phyloP scores from a whole-genome alignment of 2,113 vertebrate genomes.

The Anseranas semipalmata region DNA sequence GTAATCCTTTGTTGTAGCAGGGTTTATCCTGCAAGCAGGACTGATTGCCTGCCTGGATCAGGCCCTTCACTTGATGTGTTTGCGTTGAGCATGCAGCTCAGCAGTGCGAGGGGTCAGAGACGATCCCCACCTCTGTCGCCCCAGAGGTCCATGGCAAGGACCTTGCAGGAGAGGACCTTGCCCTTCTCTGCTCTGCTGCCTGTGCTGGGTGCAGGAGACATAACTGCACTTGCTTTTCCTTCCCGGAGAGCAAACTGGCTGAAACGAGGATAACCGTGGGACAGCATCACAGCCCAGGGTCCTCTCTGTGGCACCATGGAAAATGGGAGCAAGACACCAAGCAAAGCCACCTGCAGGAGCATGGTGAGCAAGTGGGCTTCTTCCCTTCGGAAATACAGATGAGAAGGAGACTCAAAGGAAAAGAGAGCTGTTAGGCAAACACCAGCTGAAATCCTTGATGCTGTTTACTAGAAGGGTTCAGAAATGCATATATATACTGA shows the following conservation, averaged over 20 bases:
- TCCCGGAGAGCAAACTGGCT: not conserved
- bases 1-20: not conserved
- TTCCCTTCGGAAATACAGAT: not conserved
- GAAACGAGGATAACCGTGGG: not conserved
- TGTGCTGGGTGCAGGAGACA: not conserved
- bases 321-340: not conserved
- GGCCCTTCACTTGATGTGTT: not conserved
- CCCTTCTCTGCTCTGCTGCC: not conserved
- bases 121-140: not conserved
- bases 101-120: not conserved
- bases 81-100: not conserved
- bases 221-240: not conserved
- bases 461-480: not conserved
- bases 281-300: not conserved
- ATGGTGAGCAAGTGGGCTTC: rapidly evolving
- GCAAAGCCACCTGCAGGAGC: not conserved
- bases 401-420: not conserved
- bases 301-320: not conserved
- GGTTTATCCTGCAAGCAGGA: not conserved
- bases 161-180: too few relatives aligned
- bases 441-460: not conserved
- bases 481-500: not conserved
- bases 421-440: not conserved
- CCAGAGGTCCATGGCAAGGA: not conserved
- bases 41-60: not conserved